Conservation (phyloP, 2,888 invertebrate species). For the Tipula lateralis region DNA sequence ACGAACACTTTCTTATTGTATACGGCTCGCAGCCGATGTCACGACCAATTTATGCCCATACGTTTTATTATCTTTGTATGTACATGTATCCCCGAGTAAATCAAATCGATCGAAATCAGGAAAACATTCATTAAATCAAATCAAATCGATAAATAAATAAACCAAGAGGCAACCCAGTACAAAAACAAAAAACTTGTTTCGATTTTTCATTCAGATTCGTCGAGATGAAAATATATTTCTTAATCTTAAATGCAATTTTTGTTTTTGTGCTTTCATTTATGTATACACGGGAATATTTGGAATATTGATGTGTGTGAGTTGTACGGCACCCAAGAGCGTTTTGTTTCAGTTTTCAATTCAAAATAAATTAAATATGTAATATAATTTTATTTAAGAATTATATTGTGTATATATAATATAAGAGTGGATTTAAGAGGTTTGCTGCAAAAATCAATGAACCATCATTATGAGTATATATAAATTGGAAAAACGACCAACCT, state of each 20-base stretch:
- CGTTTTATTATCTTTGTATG: not conserved
- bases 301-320: not conserved
- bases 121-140: not conserved
- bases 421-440: not conserved
- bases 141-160: conserved; percentile 19
- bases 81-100: not conserved
- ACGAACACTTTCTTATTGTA: not conserved
- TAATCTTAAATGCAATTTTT: conserved; percentile 12
- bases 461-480: not conserved
- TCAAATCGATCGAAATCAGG: not conserved
- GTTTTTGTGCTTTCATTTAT: not conserved
- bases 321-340: conserved; percentile 28
- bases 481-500: not conserved
- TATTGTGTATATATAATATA: not conserved
- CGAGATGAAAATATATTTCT: conserved; percentile 19
- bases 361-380: not conserved
- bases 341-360: conserved; percentile 25
- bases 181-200: not conserved
- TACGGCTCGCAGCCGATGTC: not conserved
- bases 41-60: not conserved
- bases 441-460: not conserved
- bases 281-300: not conserved
- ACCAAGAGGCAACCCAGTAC: not conserved
- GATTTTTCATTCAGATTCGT: conserved; percentile 15
- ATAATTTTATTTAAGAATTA: not conserved